Percentiles rank a stretch among this genome's conserved stretches.
Evolutionary conservation across 92 coral and sea anemone species (phyloP).

Genomic region (Virgularia gustaviana): DNA sequence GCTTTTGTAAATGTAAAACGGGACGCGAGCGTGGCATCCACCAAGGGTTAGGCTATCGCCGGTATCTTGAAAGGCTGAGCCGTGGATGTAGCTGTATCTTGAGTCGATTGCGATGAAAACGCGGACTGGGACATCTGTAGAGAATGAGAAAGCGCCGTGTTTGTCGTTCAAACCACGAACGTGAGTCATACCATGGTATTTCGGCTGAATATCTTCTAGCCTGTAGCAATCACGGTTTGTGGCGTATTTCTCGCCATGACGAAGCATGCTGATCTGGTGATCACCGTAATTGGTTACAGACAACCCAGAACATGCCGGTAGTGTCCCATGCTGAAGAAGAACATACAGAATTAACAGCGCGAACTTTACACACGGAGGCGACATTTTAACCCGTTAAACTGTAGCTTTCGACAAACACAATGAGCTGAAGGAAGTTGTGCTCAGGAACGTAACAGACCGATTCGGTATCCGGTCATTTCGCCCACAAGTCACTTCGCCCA

Average conservation of each 20-base stretch:
- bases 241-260: conserved; percentile 87
- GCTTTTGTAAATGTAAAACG: conserved; percentile 76
- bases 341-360: not conserved
- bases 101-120: conserved; percentile 77
- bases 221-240: conserved; percentile 69
- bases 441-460: too few species aligned
- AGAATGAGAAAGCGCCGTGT: conserved; percentile 45
- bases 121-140: conserved; percentile 65
- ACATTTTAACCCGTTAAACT: too few species aligned
- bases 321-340: too few species aligned
- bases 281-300: conserved; percentile 70
- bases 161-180: conserved; percentile 85
- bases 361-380: too few species aligned
- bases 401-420: too few species aligned
- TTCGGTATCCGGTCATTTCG: too few species aligned
- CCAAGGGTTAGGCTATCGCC: conserved; percentile 66
- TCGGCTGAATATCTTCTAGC: conserved; percentile 73
- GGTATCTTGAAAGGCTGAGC: conserved; percentile 52
- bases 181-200: conserved; percentile 91
- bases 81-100: conserved; percentile 71
- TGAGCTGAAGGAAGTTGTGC: too few species aligned
- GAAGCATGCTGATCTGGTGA: conserved; percentile 68
- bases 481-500: too few species aligned
- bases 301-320: conserved; percentile 17
- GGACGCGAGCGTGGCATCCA: conserved; percentile 68